phyloP scores from a whole-genome alignment of 64 coral and sea anemone genomes.

The Montipora efflorescens region DNA sequence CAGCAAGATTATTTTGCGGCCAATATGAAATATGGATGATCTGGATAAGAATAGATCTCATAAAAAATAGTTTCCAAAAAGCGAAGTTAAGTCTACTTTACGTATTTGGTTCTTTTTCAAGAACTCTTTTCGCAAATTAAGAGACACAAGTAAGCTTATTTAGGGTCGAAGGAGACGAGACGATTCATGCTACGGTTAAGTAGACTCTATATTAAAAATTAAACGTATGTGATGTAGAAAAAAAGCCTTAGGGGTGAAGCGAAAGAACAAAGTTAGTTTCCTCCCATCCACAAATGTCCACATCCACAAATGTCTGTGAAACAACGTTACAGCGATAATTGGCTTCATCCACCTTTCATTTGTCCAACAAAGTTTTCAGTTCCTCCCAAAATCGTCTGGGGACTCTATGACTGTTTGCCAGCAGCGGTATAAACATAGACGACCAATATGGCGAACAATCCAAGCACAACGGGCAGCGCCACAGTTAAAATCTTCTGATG shows the following conservation, averaged over 20 bases:
- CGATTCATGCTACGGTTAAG: not conserved
- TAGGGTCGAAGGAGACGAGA: not conserved
- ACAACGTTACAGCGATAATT: not conserved
- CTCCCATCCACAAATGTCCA: not conserved
- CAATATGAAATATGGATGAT: constrained; percentile 20
- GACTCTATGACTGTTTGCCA: constrained; percentile 15
- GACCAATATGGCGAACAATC: constrained; percentile 75
- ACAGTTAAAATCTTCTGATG: constrained; percentile 78
- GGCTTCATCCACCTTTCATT: constrained; percentile 31
- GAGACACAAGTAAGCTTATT: too few relatives aligned
- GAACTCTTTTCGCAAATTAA: too few relatives aligned
- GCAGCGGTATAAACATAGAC: constrained; percentile 81
- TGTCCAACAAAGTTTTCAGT: not conserved
- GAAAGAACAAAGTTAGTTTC: not conserved
- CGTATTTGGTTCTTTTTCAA: too few relatives aligned
- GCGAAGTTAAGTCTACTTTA: too few relatives aligned
- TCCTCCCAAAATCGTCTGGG: not conserved
- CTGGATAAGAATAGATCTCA: too few relatives aligned
- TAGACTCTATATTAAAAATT: not conserved
- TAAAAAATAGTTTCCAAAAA: too few relatives aligned
- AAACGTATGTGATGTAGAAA: not conserved
- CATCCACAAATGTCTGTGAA: not conserved
- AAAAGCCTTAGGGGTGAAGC: not conserved
- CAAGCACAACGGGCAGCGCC: constrained; percentile 80
- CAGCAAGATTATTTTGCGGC: not conserved